Evolutionary conservation across 1,140 invertebrate species (phyloP).

Genomic region (Saccostrea echinata): DNA sequence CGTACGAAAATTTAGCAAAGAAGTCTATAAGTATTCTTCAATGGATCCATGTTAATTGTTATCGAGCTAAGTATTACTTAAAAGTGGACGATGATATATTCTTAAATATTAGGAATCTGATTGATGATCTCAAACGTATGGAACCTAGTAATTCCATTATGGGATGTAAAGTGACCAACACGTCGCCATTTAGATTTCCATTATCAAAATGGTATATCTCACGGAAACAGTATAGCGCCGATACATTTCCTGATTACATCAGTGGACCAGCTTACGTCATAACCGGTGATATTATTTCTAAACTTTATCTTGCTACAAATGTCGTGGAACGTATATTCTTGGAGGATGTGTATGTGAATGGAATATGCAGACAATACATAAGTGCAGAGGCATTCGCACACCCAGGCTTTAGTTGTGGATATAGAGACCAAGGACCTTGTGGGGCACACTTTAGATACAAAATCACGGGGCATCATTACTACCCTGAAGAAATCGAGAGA

Average conservation of each 20-base stretch:
- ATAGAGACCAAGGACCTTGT: neutral
- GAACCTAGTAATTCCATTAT: neutral
- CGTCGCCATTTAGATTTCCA: neutral
- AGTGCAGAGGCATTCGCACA: neutral
- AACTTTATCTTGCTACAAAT: neutral
- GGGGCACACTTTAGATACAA: neutral
- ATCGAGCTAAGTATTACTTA: neutral
- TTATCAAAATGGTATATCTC: constrained; percentile 30
- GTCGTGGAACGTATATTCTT: neutral
- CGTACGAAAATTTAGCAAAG: neutral
- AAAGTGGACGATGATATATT: constrained; percentile 35
- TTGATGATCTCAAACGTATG: neutral
- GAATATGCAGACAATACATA: constrained; percentile 13
- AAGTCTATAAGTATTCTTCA: neutral
- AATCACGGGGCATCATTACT: constrained; percentile 21
- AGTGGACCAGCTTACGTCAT: constrained; percentile 19
- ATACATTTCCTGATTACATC: constrained; percentile 18
- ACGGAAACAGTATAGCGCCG: neutral
- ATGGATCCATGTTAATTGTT: neutral
- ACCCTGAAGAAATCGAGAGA: constrained; percentile 9
- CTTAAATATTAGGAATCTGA: neutral
- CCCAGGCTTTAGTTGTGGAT: constrained; percentile 8
- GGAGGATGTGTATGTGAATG: constrained; percentile 25
- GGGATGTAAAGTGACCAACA: constrained; percentile 11
- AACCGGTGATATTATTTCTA: constrained; percentile 15